Evolutionary conservation across 1,140 invertebrate species (phyloP).

Genomic region (Calycopis cecrops): DNA sequence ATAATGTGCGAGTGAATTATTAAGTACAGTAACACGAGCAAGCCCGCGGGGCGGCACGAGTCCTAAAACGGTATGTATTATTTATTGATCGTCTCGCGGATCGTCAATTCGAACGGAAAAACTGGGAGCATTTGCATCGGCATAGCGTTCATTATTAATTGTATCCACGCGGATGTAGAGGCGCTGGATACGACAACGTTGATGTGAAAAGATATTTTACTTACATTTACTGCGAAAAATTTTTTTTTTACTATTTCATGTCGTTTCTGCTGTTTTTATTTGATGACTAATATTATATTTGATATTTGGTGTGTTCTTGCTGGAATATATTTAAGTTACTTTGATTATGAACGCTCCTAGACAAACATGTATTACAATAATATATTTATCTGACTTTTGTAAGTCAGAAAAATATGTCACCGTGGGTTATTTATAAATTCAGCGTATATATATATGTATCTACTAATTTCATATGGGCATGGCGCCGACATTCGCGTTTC

Average conservation of each 20-base stretch:
- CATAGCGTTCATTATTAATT: conserved; percentile 54
- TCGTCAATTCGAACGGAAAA: conserved; percentile 53
- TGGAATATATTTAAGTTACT: neutral
- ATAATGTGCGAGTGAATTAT: conserved; percentile 1
- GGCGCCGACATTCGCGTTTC: too few species aligned
- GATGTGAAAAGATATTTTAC: neutral
- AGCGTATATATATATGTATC: too few species aligned
- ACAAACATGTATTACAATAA: too few species aligned
- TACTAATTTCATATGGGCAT: too few species aligned
- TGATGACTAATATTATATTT: too few species aligned
- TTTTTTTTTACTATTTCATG: too few species aligned
- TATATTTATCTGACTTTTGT: too few species aligned
- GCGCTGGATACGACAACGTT: conserved; percentile 23
- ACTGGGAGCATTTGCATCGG: conserved; percentile 45
- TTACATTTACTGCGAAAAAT: too few species aligned
- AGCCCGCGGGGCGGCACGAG: neutral
- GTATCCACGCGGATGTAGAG: conserved; percentile 18
- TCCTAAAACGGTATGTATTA: conserved; percentile 21
- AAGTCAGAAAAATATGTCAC: too few species aligned
- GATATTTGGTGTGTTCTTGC: conserved; percentile 7
- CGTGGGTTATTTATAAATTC: too few species aligned
- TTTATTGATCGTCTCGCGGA: conserved; percentile 49
- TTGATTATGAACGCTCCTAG: too few species aligned
- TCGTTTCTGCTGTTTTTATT: too few species aligned
- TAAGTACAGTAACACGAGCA: neutral